A percentile compares a stretch with the other conserved stretches of the same genome.
phyloP scores from a whole-genome alignment of 2,113 vertebrate genomes.

The Ptyas mucosa region DNA sequence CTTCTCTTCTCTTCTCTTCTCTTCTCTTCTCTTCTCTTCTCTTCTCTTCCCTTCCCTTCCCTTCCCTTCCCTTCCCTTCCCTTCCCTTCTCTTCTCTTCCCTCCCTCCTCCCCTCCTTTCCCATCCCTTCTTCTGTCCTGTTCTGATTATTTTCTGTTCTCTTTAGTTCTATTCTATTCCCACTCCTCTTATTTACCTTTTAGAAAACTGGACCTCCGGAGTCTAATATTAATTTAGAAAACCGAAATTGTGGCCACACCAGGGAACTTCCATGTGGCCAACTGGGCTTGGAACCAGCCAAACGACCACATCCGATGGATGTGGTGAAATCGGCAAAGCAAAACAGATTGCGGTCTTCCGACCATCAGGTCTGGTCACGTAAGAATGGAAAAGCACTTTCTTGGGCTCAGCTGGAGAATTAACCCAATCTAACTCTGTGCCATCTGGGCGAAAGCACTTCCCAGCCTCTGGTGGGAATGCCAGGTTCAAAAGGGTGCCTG shows the following conservation, averaged over 20 bases:
- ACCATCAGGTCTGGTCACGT: background rate
- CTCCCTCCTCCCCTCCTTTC: rapidly evolving
- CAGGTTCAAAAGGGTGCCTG: background rate
- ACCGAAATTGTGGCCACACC: background rate
- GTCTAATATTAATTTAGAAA: background rate
- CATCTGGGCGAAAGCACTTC: background rate
- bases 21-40: rapidly evolving
- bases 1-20: rapidly evolving
- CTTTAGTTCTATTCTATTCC: background rate
- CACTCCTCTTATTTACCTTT: background rate
- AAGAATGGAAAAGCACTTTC: background rate
- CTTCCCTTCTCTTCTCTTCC: too few relatives aligned
- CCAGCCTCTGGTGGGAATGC: background rate
- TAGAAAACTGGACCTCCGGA: background rate
- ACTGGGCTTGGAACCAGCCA: background rate
- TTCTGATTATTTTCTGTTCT: background rate
- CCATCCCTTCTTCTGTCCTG: too few relatives aligned
- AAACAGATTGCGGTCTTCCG: background rate
- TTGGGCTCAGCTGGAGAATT: background rate
- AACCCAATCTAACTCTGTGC: background rate
- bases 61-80: too few relatives aligned
- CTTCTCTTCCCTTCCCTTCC: rapidly evolving
- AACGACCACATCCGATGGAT: background rate
- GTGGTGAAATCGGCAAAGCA: background rate
- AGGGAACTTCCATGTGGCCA: background rate